Evolutionary conservation across 2,113 vertebrate species (phyloP).

Genomic region (Gallinago undulata): DNA sequence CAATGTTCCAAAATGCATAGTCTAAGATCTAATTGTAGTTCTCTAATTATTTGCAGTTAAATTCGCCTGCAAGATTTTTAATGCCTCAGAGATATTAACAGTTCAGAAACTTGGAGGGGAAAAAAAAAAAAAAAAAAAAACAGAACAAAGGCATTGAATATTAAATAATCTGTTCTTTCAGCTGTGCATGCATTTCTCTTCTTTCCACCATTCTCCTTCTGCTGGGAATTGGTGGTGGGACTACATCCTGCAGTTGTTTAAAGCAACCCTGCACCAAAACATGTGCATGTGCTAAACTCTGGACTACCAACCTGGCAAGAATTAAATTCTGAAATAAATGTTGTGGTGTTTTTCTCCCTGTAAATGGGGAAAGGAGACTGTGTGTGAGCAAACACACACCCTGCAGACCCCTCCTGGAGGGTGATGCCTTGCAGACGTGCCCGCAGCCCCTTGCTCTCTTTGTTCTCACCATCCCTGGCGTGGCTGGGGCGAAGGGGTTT

Average conservation of each 20-base stretch:
- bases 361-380: background rate
- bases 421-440: background rate
- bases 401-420: background rate
- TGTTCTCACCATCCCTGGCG: conserved; percentile 50
- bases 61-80: background rate
- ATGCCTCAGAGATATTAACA: background rate
- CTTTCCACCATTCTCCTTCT: background rate
- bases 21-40: background rate
- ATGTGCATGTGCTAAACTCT: background rate
- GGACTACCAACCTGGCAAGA: background rate
- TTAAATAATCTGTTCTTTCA: background rate
- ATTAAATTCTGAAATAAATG: background rate
- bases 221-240: background rate
- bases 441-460: conserved; percentile 37
- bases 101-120: background rate
- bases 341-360: background rate
- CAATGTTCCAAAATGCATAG: background rate
- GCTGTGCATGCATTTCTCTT: background rate
- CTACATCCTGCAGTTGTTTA: background rate
- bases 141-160: background rate
- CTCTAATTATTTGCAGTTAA: background rate
- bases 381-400: background rate
- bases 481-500: background rate
- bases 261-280: background rate
- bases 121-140: background rate